Evolutionary conservation across 2,797 vertebrate genomes (phyloP), one percentile per base, ranked within the genome.

Genomic region (Sebastes iracundus): DNA sequence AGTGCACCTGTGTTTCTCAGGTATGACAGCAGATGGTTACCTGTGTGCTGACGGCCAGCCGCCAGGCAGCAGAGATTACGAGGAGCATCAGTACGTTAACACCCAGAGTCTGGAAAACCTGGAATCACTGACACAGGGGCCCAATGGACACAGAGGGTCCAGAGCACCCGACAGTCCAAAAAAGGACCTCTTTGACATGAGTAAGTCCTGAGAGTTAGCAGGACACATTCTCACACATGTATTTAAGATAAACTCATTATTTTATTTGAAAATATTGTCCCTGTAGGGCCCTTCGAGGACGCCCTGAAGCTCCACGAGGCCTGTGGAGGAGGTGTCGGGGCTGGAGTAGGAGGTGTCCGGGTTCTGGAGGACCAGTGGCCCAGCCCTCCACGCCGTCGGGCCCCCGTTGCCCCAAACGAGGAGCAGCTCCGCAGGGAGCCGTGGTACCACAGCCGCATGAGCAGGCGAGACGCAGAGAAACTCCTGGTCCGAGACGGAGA

Each of bases 361-460:
- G 89, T 94, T 4, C n/a, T 96, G 2, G 97, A 97, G 88, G 97
- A 99, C 87, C 97, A 96, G 92, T 98, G 98, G 98, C 97, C 97
- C 0, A 99, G 97, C 42, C 98, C 98, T 0, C 98, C 98, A 0
- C 96, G 97, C 0, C 95, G 98, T 13, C 94, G 97, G n/a, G 97
- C 98, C 9, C 98, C 97, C 0, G 72, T 99, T 0, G 98, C 98
- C 30, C 97, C 97, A n/a, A 99, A 98, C 0, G 98, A 99, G 90
- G 98, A 99, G 77, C 98, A 99, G 92, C 95, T 99, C 4, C 93
- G 96, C 30, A 87, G 92, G 78, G 98, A 99, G 90, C 91, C 96
- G 3, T 99, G 98, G 98, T 99, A 99, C 93, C 98, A 99, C 0
- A 98, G 98, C 6, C 97, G 96, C 80, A 98, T 99, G 97, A 99